These are phyloP conservation scores for Cyprinodon tularosa DNA, from an alignment of 2,113 vertebrate species.

Conservation along the genomic window DNA sequence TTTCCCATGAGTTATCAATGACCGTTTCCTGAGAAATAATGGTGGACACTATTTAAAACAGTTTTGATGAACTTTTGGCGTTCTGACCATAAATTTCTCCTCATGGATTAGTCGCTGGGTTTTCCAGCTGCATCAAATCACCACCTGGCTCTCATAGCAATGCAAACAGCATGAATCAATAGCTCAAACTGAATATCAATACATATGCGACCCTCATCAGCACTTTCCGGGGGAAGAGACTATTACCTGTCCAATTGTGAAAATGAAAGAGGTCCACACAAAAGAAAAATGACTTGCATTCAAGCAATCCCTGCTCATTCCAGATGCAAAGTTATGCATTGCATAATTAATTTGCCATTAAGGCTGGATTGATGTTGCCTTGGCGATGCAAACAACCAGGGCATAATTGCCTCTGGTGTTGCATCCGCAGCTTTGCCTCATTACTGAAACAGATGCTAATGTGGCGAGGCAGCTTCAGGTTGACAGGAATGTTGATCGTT, in stretches of 20 bases:
- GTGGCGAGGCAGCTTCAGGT: conserved; percentile 52
- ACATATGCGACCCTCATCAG: conserved; percentile 13
- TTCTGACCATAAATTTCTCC: not conserved
- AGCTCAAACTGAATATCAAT: conserved; percentile 36
- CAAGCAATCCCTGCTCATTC: conserved; percentile 50
- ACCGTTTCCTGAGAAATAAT: not conserved
- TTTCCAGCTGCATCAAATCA: conserved; percentile 16
- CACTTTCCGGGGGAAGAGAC: conserved; percentile 12
- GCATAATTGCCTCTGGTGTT: conserved; percentile 73
- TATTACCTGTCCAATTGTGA: conserved; percentile 39
- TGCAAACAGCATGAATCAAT: conserved; percentile 14
- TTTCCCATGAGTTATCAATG: not conserved
- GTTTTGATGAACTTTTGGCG: not conserved
- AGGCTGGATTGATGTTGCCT: conserved; percentile 69
- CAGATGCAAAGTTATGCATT: conserved; percentile 69
- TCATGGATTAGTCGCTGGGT: conserved; percentile 19
- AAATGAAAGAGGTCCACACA: conserved; percentile 22
- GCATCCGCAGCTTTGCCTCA: conserved; percentile 61
- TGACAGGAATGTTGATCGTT: conserved; percentile 50
- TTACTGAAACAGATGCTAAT: conserved; percentile 78
- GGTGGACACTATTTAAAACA: not conserved
- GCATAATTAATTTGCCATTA: conserved; percentile 80
- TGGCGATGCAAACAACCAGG: conserved; percentile 62
- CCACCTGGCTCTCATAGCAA: conserved; percentile 3
- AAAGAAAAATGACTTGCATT: conserved; percentile 41